Percentiles rank a stretch among this genome's conserved stretches.
Conservation (phyloP, 2,797 vertebrate species). For the Thripadectes ignobilis region DNA sequence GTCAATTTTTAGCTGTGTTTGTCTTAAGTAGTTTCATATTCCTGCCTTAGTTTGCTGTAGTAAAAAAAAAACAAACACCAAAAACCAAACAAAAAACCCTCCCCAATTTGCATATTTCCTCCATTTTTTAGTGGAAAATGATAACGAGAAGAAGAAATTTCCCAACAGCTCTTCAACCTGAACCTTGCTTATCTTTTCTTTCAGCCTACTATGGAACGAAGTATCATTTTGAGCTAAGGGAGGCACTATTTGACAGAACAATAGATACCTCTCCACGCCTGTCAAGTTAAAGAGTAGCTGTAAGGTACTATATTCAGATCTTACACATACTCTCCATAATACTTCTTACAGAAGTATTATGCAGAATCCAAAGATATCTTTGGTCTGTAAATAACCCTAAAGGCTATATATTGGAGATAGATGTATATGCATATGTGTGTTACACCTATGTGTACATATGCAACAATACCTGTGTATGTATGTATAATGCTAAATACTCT, state of each 20-base stretch:
- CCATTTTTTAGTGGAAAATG: conserved; percentile 13
- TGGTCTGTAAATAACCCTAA: conserved; percentile 53
- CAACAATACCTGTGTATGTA: background rate
- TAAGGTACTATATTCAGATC: conserved; percentile 44
- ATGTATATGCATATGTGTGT: background rate
- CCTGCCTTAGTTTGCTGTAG: background rate
- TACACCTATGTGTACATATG: background rate
- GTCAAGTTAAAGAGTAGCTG: conserved; percentile 57
- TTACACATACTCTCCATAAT: too few species aligned
- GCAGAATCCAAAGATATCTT: conserved; percentile 50
- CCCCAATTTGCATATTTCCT: background rate
- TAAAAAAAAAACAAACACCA: background rate
- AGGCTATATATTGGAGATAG: conserved; percentile 17
- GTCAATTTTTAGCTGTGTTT: conserved; percentile 6
- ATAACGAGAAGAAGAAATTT: background rate
- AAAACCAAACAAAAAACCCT: background rate
- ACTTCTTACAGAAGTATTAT: conserved; percentile 21
- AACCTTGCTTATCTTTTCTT: background rate
- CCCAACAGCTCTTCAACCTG: background rate
- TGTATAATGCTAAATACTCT: background rate
- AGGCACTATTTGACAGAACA: conserved; percentile 49
- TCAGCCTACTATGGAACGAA: background rate
- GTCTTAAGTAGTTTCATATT: conserved; percentile 35
- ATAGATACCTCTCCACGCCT: conserved; percentile 33
- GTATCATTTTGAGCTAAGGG: background rate